phyloP scores from a whole-genome alignment of 2,888 invertebrate species.

The Amitus sp. region DNA sequence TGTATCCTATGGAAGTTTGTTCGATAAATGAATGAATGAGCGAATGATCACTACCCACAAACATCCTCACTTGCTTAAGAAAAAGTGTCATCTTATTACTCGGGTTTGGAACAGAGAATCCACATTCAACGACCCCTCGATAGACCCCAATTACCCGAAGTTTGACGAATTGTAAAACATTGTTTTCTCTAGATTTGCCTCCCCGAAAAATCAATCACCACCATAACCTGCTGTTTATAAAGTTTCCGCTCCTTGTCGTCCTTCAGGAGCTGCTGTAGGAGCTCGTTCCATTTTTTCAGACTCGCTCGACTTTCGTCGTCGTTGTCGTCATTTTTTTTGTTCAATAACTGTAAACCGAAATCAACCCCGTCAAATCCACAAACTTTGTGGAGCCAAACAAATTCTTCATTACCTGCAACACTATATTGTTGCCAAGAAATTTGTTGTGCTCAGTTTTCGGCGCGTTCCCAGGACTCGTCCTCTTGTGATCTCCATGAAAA shows the following conservation, averaged over 20 bases:
- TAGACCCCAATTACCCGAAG: too few relatives aligned
- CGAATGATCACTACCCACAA: too few relatives aligned
- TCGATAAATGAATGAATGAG: too few relatives aligned
- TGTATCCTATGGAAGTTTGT: too few relatives aligned
- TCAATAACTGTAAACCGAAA: slow-evolving; percentile 73
- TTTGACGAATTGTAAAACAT: too few relatives aligned
- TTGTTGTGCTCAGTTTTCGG: slow-evolving; percentile 63
- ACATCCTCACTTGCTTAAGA: too few relatives aligned
- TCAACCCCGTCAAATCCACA: too few relatives aligned
- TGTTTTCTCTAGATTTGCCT: too few relatives aligned
- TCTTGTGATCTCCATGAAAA: slow-evolving; percentile 66
- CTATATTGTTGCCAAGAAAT: slow-evolving; percentile 71
- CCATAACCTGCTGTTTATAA: slow-evolving; percentile 58
- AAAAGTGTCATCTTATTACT: too few relatives aligned
- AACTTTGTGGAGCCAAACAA: not conserved
- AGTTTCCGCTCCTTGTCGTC: slow-evolving; percentile 67
- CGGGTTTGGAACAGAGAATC: too few relatives aligned
- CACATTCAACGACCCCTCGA: too few relatives aligned
- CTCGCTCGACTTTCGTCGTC: slow-evolving; percentile 73
- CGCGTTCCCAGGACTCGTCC: slow-evolving; percentile 59
- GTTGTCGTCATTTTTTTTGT: slow-evolving; percentile 85
- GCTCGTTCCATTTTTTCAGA: slow-evolving; percentile 72
- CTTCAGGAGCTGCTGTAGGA: slow-evolving; percentile 72
- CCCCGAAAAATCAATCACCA: too few relatives aligned
- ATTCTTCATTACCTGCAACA: slow-evolving; percentile 71